phyloP scores from a whole-genome alignment of 92 coral and sea anemone genomes.

The Desmophyllum pertusum region DNA sequence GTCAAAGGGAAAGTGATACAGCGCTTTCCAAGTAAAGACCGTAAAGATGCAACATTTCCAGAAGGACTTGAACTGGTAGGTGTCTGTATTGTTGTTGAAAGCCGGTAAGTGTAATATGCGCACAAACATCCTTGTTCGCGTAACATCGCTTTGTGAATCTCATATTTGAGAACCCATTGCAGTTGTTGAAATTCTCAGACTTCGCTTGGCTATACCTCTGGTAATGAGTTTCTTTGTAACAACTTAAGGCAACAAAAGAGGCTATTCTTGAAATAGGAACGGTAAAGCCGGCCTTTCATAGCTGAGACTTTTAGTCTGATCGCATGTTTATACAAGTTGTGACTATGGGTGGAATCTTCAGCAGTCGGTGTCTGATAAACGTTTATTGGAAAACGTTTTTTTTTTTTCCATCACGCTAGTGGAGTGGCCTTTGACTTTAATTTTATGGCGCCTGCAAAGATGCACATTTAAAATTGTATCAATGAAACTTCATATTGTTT shows the following conservation, averaged over 20 bases:
- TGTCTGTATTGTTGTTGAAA: not conserved
- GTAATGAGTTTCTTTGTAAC: not conserved
- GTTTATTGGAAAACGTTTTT: not conserved
- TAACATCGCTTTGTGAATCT: not conserved
- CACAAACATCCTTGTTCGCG: not conserved
- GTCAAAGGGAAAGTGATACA: conserved; percentile 88
- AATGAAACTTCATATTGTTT: not conserved
- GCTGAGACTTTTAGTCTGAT: conserved; percentile 1
- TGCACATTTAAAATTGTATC: too few species aligned
- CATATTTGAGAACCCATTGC: not conserved
- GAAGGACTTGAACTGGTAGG: conserved; percentile 98
- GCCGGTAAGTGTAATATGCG: not conserved
- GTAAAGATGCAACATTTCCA: conserved; percentile 96
- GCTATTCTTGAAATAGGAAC: not conserved
- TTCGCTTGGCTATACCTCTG: not conserved
- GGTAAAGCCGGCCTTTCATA: not conserved
- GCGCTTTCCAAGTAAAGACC: conserved; percentile 90
- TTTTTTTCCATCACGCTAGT: not conserved
- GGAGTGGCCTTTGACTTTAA: not conserved
- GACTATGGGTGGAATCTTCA: conserved; percentile 6
- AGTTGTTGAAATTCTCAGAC: not conserved
- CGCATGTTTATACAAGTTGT: not conserved
- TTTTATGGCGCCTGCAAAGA: not conserved
- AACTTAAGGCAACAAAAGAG: not conserved
- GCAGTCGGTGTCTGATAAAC: not conserved